phyloP scores from a whole-genome alignment of 2,797 vertebrate genomes.

The Smutsia temminckii region DNA sequence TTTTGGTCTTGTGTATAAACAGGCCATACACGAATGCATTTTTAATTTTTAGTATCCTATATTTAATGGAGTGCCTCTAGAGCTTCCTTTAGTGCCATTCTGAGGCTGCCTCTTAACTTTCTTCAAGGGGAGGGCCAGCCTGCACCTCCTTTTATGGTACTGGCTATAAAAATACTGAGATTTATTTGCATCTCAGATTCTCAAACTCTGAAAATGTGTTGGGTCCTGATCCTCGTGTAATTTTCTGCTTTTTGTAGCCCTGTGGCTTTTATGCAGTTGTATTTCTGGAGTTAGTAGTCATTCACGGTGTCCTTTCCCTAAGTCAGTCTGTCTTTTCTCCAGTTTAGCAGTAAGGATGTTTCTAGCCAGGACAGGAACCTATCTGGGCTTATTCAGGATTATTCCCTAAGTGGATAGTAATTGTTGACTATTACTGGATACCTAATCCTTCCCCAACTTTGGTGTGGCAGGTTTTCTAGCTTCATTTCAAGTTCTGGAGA shows the following conservation, averaged over 20 bases:
- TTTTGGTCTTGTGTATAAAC: background rate
- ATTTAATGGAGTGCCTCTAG: background rate
- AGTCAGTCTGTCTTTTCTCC: background rate
- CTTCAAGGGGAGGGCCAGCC: too few species aligned
- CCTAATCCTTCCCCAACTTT: background rate
- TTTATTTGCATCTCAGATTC: background rate
- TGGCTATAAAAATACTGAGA: too few species aligned
- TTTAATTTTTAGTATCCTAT: background rate
- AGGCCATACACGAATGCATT: background rate
- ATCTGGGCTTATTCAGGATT: background rate
- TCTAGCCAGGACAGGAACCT: background rate
- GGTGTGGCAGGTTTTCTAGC: background rate
- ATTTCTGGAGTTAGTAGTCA: background rate
- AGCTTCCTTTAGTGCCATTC: background rate
- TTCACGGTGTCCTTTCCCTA: background rate
- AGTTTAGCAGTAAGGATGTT: background rate
- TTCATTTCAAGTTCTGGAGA: constrained; percentile 21
- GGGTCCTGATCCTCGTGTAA: background rate
- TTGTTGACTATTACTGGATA: background rate
- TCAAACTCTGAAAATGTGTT: background rate
- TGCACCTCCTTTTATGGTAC: too few species aligned
- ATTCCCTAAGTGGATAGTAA: background rate
- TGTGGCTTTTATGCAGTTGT: background rate
- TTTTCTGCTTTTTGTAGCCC: background rate
- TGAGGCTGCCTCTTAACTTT: constrained; percentile 13